phyloP scores from a whole-genome alignment of 2,888 invertebrate genomes.

The Cephus pulcher region DNA sequence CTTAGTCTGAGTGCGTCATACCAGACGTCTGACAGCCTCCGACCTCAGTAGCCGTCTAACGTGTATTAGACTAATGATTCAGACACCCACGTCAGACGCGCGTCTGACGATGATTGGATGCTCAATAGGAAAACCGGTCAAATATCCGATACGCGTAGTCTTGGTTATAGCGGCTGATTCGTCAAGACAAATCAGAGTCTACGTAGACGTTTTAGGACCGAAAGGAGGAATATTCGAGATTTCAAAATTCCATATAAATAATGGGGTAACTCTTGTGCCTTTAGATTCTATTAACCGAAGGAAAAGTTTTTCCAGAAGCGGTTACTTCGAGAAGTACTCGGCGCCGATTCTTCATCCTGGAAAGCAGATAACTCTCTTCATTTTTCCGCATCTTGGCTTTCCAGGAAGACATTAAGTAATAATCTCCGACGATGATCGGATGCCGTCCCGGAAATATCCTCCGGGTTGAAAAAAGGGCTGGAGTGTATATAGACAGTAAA shows the following conservation, averaged over 20 bases:
- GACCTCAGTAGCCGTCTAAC: slow-evolving; percentile 41
- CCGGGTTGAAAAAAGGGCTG: slow-evolving; percentile 9
- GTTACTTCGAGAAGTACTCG: no score
- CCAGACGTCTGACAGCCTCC: slow-evolving; percentile 32
- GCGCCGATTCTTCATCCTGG: not conserved
- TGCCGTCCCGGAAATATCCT: slow-evolving; percentile 19
- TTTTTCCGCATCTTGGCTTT: not conserved
- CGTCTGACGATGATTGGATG: not conserved
- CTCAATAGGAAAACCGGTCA: not conserved
- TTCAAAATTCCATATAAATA: not conserved
- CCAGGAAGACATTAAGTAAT: slow-evolving; percentile 50
- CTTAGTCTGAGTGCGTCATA: not conserved
- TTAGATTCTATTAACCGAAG: not conserved
- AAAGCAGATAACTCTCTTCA: not conserved
- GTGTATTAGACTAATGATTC: slow-evolving; percentile 59
- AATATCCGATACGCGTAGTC: not conserved
- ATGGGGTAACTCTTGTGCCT: fast-evolving
- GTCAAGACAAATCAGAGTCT: not conserved
- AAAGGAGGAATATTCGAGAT: not conserved
- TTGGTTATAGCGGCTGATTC: not conserved
- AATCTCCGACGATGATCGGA: slow-evolving; percentile 52
- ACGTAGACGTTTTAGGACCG: fast-evolving
- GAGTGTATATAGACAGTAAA: not conserved
- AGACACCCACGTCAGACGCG: slow-evolving; percentile 44
- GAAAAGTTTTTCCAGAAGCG: not conserved